Conservation (phyloP, 2,888 invertebrate species). For the Pyrrhia umbra region DNA sequence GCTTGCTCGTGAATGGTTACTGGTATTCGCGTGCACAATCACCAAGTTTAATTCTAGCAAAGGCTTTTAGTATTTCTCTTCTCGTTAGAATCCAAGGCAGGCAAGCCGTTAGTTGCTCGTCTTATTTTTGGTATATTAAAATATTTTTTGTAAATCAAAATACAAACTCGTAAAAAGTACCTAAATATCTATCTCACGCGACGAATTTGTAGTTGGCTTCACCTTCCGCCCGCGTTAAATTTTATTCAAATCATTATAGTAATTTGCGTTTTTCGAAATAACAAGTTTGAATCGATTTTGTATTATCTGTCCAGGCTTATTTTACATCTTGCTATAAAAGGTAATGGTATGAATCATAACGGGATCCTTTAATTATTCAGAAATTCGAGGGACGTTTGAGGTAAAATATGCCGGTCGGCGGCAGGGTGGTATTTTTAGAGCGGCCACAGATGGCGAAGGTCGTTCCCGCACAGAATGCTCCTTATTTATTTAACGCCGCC, state of each 20-base stretch:
- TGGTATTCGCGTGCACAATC: conserved; percentile 73
- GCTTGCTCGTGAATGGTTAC: conserved; percentile 69
- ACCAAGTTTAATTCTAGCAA: conserved; percentile 66
- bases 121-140: background rate
- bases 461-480: conserved; percentile 78
- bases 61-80: conserved; percentile 59
- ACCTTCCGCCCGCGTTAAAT: background rate
- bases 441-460: conserved; percentile 85
- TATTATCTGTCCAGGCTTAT: conserved; percentile 33
- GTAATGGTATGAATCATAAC: conserved; percentile 57
- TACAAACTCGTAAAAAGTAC: too few species aligned
- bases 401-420: conserved; percentile 64
- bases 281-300: conserved; percentile 17
- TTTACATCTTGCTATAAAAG: conserved; percentile 45
- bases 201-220: conserved; percentile 6
- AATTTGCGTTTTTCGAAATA: conserved; percentile 7
- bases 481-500: conserved; percentile 84
- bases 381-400: conserved; percentile 64
- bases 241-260: background rate
- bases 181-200: background rate
- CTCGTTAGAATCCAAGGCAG: conserved; percentile 6
- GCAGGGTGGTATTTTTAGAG: conserved; percentile 80
- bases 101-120: background rate
- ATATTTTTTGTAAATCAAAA: too few species aligned
- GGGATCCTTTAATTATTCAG: conserved; percentile 68